A percentile compares a stretch with the other conserved stretches of the same genome.
Evolutionary conservation across 2,113 vertebrate genomes (phyloP).

Genomic region (Xiphorhynchus elegans): DNA sequence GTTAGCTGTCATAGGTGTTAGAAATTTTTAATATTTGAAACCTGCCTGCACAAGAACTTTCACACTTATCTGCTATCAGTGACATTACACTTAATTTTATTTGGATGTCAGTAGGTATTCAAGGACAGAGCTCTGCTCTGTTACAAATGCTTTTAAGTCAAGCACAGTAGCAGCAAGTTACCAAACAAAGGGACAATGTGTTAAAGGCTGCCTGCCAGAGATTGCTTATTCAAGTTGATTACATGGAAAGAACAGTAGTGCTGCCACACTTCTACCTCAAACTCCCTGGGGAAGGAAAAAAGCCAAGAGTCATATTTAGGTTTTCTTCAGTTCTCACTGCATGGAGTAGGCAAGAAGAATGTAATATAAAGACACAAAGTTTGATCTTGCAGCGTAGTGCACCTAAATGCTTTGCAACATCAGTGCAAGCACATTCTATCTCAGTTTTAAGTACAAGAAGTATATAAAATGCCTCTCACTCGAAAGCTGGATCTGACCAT

Average conservation of each 20-base stretch:
- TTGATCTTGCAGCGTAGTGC: neutral
- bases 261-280: neutral
- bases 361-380: neutral
- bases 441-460: neutral
- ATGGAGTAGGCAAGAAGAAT: neutral
- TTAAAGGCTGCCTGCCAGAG: neutral
- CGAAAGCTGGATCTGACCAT: neutral
- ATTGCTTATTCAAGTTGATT: neutral
- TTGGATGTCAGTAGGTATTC: neutral
- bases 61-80: neutral
- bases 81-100: neutral
- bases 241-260: neutral
- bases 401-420: neutral
- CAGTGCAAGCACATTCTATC: neutral
- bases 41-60: neutral
- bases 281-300: neutral
- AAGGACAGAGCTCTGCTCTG: neutral
- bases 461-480: neutral
- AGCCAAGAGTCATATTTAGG: neutral
- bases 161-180: neutral
- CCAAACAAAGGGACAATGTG: neutral
- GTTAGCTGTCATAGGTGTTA: neutral
- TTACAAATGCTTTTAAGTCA: neutral
- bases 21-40: neutral
- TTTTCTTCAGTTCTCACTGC: neutral